Base-by-base conservation (phyloP, 2,888 invertebrate genomes). In the Hydraecia micacea region DNA sequence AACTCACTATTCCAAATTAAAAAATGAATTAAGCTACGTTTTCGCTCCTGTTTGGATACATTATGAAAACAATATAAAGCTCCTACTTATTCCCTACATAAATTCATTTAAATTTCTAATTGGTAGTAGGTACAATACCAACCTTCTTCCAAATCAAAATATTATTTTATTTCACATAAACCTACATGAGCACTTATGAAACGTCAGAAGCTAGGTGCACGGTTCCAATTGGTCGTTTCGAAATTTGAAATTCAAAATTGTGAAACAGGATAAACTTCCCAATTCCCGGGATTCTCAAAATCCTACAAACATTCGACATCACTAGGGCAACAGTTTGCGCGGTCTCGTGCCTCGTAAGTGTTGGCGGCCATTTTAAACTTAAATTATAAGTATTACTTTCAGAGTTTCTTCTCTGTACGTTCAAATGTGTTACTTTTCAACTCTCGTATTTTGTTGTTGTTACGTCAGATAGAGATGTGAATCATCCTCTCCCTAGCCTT, bases 351-450 rank as follows among this genome's bases (percentile, higher is more conserved):
- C 76, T 71, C 63, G 79, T 79, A 85, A 88, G 86, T 89, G 86
- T 89, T 85, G 58, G 75, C 42, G 74, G 81, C 84, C 87, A 87
- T 90, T 89, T 90, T 89, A 87, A 90, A 89, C 90, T 89, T 89
- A 88, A 87, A 88, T 89, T 88, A 88, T 87, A 90, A n/a, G n/a
- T n/a, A n/a, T 79, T 77, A 83, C 78, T 86, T 87, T 85, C 78
- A 46, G 67, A 76, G 73, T 78, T 71, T 66, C 65, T 73, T 65
- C 46, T 21, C 36, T 7, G 55, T 72, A 74, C 18, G 36, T 82
- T 68, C 46, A 75, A 78, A 87, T 82, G 73, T 62, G 58, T 76
- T 73, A 46, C 62, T 55, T 75, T 69, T 15, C 5, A 81, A 76
- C 9, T 70, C 21, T 13, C 9, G 55, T 68, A 69, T 72, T 73